Evolutionary conservation across 2,888 invertebrate genomes (phyloP).

Genomic region (Cephus pygmeus): DNA sequence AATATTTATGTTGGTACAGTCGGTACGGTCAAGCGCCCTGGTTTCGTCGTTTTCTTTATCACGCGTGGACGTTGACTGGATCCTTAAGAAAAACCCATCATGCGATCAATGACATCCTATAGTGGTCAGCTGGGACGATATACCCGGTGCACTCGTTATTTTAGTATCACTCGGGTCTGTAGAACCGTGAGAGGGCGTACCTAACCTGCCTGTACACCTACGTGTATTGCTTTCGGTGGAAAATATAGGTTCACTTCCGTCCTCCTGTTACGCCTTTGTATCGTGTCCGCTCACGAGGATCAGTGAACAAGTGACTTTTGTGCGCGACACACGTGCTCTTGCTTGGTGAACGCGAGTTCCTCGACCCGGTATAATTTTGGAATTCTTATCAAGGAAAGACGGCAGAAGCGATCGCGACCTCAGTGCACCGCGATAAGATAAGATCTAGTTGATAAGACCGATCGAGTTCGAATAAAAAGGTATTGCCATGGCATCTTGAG

Average conservation of each 20-base stretch:
- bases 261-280: neutral
- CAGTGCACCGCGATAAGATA: neutral
- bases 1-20: neutral
- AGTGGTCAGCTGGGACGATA: neutral
- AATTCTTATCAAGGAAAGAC: neutral
- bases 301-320: slow-evolving; percentile 38
- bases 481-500: neutral
- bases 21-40: neutral
- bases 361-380: neutral
- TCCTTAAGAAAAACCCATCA: neutral
- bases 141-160: neutral
- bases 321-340: slow-evolving; percentile 28
- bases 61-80: neutral
- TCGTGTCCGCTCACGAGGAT: slow-evolving; percentile 5
- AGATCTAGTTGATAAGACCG: neutral
- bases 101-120: neutral
- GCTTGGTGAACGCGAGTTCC: slow-evolving; percentile 12
- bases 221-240: neutral
- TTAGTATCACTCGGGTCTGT: neutral
- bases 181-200: neutral
- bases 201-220: neutral
- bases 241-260: neutral
- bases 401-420: neutral
- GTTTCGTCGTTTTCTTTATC: neutral
- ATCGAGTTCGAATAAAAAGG: neutral